Conservation (phyloP, 2,113 vertebrate genomes). For the Dasyprocta punctata region DNA sequence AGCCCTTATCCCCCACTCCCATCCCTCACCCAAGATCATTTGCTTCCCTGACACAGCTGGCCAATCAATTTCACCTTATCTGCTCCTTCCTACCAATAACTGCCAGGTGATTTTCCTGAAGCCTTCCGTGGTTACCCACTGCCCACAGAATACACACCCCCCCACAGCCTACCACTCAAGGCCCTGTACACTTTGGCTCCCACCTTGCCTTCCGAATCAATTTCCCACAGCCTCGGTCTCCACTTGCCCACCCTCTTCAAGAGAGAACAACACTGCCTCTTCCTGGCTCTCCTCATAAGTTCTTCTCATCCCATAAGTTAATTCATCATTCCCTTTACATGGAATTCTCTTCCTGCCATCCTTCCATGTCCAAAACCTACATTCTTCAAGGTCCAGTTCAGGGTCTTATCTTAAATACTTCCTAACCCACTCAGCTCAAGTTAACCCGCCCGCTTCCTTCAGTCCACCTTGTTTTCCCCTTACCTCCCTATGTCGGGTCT, state of each 20-base stretch:
- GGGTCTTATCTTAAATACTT: neutral
- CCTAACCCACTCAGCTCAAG: neutral
- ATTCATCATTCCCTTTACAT: neutral
- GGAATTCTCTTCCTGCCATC: neutral
- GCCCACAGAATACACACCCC: neutral
- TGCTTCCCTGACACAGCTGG: neutral
- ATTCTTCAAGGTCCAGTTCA: neutral
- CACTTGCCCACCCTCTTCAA: neutral
- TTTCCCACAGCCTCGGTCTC: neutral
- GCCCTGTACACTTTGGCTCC: neutral
- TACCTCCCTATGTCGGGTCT: neutral
- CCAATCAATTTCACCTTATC: neutral
- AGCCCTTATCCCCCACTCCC: neutral
- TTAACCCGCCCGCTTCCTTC: no score
- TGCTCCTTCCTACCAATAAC: neutral
- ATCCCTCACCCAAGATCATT: fast-evolving
- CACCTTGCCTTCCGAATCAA: neutral
- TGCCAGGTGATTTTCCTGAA: neutral
- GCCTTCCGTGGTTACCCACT: neutral
- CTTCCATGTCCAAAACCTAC: neutral
- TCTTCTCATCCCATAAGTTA: neutral
- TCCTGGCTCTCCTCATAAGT: neutral
- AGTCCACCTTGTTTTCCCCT: neutral
- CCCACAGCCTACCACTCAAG: neutral
- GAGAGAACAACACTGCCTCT: neutral